A percentile compares a stretch with the other conserved stretches of the same genome.
Evolutionary conservation across 64 coral and sea anemone genomes (phyloP).

Genomic region (Montipora efflorescens): DNA sequence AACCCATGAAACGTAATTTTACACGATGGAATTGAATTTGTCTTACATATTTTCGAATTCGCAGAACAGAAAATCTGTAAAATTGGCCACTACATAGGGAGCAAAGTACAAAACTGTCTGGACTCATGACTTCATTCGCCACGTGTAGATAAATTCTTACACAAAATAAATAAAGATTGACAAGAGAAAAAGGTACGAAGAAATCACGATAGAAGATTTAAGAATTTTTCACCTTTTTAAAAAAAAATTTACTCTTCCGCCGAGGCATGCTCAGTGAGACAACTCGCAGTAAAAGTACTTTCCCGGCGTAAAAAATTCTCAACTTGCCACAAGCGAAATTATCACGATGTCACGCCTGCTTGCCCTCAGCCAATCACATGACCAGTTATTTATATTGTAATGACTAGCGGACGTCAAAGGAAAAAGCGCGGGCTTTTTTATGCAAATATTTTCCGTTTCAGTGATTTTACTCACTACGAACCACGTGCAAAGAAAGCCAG

Average conservation of each 20-base stretch:
- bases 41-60: neutral
- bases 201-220: neutral
- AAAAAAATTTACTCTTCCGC: neutral
- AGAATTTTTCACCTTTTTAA: neutral
- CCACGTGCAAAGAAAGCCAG: neutral
- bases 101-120: neutral
- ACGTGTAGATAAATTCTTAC: neutral
- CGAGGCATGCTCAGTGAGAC: conserved; percentile 37
- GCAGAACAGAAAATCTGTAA: neutral
- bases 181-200: neutral
- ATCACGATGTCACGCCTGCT: conserved; percentile 4
- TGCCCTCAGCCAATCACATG: neutral
- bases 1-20: no score
- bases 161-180: neutral
- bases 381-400: neutral
- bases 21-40: no score
- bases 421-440: conserved; percentile 36
- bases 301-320: neutral
- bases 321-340: neutral
- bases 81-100: neutral
- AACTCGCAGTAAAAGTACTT: conserved; percentile 41
- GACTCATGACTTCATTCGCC: neutral
- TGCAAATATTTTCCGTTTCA: neutral
- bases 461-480: conserved; percentile 30
- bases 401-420: neutral